Conservation (phyloP, 2,113 vertebrate species). For the Genyomyrus donnyi region DNA sequence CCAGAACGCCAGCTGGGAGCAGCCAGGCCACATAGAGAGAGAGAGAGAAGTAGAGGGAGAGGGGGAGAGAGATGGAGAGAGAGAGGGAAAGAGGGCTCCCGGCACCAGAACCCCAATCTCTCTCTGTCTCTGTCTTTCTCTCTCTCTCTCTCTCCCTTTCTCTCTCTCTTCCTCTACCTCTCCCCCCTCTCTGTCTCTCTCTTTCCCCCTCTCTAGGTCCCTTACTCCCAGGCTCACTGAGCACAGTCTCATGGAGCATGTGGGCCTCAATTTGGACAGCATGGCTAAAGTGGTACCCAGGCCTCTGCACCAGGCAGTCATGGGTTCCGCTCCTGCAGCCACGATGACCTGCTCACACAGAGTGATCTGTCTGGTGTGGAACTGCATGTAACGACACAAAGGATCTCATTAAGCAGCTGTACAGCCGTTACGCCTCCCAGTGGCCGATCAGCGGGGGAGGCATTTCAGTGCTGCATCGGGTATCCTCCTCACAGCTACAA, state of each 20-base stretch:
- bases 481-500: background rate
- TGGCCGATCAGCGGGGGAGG: background rate
- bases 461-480: background rate
- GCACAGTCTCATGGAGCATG: background rate
- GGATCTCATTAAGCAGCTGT: constrained; percentile 9
- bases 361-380: background rate
- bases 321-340: background rate
- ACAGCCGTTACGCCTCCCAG: background rate
- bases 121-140: background rate
- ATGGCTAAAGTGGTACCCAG: background rate
- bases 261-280: background rate
- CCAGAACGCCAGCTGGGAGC: constrained; percentile 57
- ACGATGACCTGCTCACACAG: background rate
- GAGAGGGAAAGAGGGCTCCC: constrained; percentile 15
- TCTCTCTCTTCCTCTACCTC: background rate
- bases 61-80: background rate
- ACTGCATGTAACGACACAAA: background rate
- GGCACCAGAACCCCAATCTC: constrained; percentile 11
- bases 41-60: background rate
- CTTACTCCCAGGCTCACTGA: background rate
- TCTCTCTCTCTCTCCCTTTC: background rate
- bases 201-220: constrained; percentile 7
- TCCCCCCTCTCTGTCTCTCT: background rate
- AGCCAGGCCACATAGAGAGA: constrained; percentile 35
- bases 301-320: background rate